Evolutionary conservation across 2,113 vertebrate species (phyloP).

Genomic region (Daubentonia madagascariensis): DNA sequence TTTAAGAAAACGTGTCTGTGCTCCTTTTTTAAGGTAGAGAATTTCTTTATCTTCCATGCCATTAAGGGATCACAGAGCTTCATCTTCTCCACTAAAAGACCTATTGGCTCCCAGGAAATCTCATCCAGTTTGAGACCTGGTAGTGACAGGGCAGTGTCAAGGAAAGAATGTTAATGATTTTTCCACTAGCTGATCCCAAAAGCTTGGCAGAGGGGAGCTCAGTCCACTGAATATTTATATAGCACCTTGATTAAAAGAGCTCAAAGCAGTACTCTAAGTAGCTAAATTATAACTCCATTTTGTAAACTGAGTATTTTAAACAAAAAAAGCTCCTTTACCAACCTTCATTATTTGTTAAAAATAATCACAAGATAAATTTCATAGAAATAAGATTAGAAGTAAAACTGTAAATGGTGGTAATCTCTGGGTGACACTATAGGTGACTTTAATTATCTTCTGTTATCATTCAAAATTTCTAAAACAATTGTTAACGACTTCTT

Average conservation of each 20-base stretch:
- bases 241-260: conserved; percentile 42
- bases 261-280: conserved; percentile 9
- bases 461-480: conserved; percentile 26
- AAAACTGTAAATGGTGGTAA: neutral
- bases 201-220: conserved; percentile 15
- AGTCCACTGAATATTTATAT: conserved; percentile 35
- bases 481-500: neutral
- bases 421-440: neutral
- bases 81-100: neutral
- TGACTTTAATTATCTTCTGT: neutral
- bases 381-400: neutral
- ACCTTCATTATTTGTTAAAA: conserved; percentile 31
- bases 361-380: neutral
- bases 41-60: neutral
- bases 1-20: neutral
- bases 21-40: neutral
- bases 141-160: conserved; percentile 27
- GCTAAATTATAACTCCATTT: neutral
- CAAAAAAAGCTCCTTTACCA: neutral
- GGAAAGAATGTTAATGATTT: conserved; percentile 64
- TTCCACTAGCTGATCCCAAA: conserved; percentile 57
- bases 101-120: neutral
- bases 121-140: neutral
- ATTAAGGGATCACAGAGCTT: neutral
- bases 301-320: neutral